Conservation (phyloP, 2,888 invertebrate genomes). For the Adelphocoris suturalis region DNA sequence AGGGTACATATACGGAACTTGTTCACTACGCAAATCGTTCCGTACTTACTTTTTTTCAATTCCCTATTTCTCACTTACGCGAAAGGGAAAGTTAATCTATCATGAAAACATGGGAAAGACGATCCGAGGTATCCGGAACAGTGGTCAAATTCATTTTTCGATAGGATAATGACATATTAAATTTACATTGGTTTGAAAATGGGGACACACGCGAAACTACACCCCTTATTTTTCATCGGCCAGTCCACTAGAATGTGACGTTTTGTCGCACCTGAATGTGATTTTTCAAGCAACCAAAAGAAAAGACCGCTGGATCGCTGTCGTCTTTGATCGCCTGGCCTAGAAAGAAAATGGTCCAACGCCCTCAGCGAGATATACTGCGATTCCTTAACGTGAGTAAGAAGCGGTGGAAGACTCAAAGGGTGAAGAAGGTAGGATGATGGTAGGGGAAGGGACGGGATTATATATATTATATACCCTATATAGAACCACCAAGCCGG, state of each 20-base stretch:
- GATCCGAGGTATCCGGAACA: too few species aligned
- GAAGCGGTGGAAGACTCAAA: neutral
- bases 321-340: neutral
- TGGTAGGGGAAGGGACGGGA: neutral
- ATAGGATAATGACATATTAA: too few species aligned
- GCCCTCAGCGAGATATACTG: slow-evolving; percentile 4
- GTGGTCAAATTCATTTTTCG: too few species aligned
- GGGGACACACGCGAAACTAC: neutral
- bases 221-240: neutral
- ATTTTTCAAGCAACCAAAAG: neutral
- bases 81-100: too few species aligned
- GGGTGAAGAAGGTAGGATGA: neutral
- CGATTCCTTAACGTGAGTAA: neutral
- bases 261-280: neutral
- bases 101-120: too few species aligned
- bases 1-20: too few species aligned
- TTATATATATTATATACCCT: neutral
- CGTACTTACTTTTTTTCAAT: too few species aligned
- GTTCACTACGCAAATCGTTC: too few species aligned
- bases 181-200: too few species aligned
- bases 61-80: too few species aligned
- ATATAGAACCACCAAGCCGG: slow-evolving; percentile 19
- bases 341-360: neutral
- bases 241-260: neutral
- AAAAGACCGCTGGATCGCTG: neutral